Base-by-base conservation (phyloP, 2,888 invertebrate genomes). In the Venustoraphidia nigricollis region DNA sequence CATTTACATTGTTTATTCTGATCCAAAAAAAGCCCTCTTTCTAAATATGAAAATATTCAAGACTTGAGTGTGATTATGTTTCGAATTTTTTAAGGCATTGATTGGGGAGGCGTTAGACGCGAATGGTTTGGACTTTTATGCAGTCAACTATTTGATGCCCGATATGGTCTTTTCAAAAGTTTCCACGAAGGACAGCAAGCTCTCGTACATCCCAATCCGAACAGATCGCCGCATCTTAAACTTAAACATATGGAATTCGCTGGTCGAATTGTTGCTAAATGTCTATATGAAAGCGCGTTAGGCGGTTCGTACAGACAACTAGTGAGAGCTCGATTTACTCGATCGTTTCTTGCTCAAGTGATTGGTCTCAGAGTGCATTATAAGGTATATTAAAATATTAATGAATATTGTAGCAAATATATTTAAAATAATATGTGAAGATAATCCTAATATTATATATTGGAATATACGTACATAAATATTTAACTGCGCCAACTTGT, bases 81-180 rank as follows among this genome's bases (percentile, higher is more conserved):
- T 36, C 45, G n/a, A 1, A 36, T 50, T 47, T 46, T 59, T 62
- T 27, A 60, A 88, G 89, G 90, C 43, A 81, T 94, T 58, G 93
- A 94, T 69, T 91, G 90, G 91, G 94, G 94, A 55, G 94, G 94
- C 5, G 74, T 94, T 42, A 75, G 93, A 6, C 78, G 93, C 51
- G 95, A 95, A 69, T 95, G 94, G 94, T 92, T 94, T 69, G 92
- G 93, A 56, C 66, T 91, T 54, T 77, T 93, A 54, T 93, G 93
- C 67, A 83, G 81, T 10, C 77, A 86, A 53, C 70, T 95, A 49
- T 95, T 94, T 68, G 91, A 92, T 68, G 77, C 87, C 13, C 79
- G 81, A 56, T 76, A 81, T 61, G 83, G 85, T 0, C 73, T 95
- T 50, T 95, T 94, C 68, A 79, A 77, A 55, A 81, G 88, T 52